These are phyloP conservation scores for Rhinopomastus cyanomelas DNA, from an alignment of 2,113 vertebrate species.

Conservation along the genomic window DNA sequence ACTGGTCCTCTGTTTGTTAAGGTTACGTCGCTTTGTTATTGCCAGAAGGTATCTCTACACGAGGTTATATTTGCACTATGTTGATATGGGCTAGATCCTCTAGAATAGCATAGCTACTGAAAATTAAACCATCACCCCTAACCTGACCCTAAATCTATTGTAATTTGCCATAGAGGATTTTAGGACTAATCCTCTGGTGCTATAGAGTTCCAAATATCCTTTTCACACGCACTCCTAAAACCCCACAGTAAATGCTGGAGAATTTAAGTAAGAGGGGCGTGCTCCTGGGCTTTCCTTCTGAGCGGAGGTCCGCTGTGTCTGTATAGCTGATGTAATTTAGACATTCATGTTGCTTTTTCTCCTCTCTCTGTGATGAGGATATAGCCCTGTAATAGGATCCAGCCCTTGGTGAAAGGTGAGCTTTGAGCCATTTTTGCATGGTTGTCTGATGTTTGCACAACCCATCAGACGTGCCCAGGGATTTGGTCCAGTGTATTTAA, in stretches of 20 bases:
- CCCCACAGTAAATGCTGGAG: neutral
- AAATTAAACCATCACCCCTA: neutral
- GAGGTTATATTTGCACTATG: constrained; percentile 69
- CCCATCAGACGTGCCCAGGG: neutral
- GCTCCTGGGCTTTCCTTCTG: neutral
- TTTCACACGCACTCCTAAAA: neutral
- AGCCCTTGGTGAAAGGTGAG: neutral
- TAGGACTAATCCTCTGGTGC: constrained; percentile 43
- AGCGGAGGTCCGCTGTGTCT: neutral
- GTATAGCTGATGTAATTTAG: neutral
- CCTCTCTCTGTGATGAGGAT: neutral
- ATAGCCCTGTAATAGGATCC: neutral
- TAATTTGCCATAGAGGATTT: constrained; percentile 24
- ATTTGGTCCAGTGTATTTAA: constrained; percentile 52
- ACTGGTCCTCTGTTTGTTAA: constrained; percentile 57
- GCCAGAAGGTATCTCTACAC: constrained; percentile 9
- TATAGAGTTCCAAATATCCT: neutral
- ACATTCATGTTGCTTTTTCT: neutral
- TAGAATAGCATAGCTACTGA: constrained; percentile 2
- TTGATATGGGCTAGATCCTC: constrained; percentile 27
- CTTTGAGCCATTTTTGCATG: neutral
- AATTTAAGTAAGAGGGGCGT: neutral
- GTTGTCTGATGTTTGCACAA: constrained; percentile 3
- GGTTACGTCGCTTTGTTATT: constrained; percentile 30
- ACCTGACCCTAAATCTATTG: neutral